Base-by-base conservation (phyloP, 2,888 invertebrate species). In the Heliconius hortense region DNA sequence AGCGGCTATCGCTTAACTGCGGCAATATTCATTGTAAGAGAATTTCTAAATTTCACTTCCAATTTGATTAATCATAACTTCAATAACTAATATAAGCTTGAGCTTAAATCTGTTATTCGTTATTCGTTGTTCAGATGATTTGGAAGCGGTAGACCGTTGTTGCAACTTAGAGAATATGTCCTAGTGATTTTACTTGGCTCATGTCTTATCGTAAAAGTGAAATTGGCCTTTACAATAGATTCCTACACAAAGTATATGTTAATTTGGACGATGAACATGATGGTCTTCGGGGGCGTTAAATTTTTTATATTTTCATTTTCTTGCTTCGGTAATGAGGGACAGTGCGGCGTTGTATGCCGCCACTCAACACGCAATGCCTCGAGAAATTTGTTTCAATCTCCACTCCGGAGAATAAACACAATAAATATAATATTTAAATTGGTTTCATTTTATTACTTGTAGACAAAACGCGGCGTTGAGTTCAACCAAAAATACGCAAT, bases 31-130 rank as follows among this genome's bases (percentile, higher is more conserved):
- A 56, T 69, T 69, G 60, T 62, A 62, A n/a, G 26, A 71, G 39
- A 59, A 26, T 43, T 71, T 62, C 39, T 39, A 71, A 71, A 62
- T 71, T 71, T 71, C 71, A 60, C 71, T 71, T 39, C 60, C 3
- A 59, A 24, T 18, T 62, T 71, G 43, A 71, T 71, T 71, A 71
- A 62, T 71, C 60, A 62, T 62, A 60, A 21, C 0, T 62, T 71
- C 56, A 69, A 69, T 71, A 60, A 43, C 43, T 60, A 60, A 62
- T 60, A 26, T 35, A 71, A 62, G 26, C 39, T 60, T 5, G 26
- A 26, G 39, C 18, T 71, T 60, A 60, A 71, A 18, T 60, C 60
- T 71, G 35, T 71, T n/a, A n/a, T n/a, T n/a, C 39, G 39, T 59
- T 24, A 26, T 71, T 71, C 5, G 60, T 71, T 70, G 60, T 70